Evolutionary conservation across 1,140 invertebrate species (phyloP).

Genomic region (Panagrolaimus sp.): DNA sequence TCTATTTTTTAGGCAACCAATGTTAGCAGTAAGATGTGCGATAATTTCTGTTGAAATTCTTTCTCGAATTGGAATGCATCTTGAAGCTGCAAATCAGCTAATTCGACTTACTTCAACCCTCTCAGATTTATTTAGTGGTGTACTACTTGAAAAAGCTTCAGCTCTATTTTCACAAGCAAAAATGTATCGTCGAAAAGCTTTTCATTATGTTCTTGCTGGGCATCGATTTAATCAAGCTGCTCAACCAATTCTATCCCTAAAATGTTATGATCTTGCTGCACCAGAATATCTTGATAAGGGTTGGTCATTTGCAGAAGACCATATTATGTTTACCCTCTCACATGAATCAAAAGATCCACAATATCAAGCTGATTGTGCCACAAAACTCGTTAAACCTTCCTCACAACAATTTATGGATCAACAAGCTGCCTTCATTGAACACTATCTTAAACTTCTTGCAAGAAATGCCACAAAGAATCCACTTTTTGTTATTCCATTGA

Average conservation of each 20-base stretch:
- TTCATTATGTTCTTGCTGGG: slow-evolving; percentile 23
- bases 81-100: slow-evolving; percentile 11
- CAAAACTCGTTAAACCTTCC: background rate
- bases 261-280: slow-evolving; percentile 13
- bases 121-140: slow-evolving; percentile 15
- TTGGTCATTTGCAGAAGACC: slow-evolving; percentile 24
- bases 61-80: background rate
- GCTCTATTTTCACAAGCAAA: background rate
- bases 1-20: slow-evolving; percentile 31
- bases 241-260: slow-evolving; percentile 3
- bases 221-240: slow-evolving; percentile 20
- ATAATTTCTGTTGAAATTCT: slow-evolving; percentile 26
- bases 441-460: slow-evolving; percentile 14
- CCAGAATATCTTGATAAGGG: slow-evolving; percentile 14
- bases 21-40: slow-evolving; percentile 31
- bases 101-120: background rate
- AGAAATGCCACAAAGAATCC: slow-evolving; percentile 2
- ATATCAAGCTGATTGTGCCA: slow-evolving; percentile 9
- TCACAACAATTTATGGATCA: slow-evolving; percentile 20
- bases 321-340: slow-evolving; percentile 13
- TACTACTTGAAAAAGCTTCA: slow-evolving; percentile 19
- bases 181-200: slow-evolving; percentile 19
- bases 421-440: slow-evolving; percentile 15
- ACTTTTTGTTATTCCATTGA: background rate
- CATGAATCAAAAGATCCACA: slow-evolving; percentile 8